Percentiles rank a stretch among this genome's conserved stretches.
These are phyloP conservation scores for Drosophila albomicans DNA, from an alignment of 1,140 invertebrate genomes.

Conservation along the genomic window DNA sequence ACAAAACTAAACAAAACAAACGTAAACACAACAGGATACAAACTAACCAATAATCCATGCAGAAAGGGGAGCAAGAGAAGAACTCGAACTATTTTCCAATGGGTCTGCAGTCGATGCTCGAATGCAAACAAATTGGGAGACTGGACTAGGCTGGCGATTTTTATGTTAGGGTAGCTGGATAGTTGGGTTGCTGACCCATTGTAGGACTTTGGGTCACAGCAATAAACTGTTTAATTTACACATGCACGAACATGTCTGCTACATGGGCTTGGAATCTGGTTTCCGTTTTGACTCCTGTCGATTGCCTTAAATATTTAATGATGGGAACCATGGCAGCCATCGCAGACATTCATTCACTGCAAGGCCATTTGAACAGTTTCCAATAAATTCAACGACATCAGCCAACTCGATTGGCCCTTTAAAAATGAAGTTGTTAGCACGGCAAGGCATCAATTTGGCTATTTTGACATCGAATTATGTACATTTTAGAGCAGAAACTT, in stretches of 20 bases:
- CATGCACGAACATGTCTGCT: slow-evolving; percentile 32
- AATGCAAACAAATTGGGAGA: slow-evolving; percentile 13
- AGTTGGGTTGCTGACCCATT: slow-evolving; percentile 43
- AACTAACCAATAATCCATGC: slow-evolving; percentile 48
- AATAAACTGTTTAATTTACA: slow-evolving; percentile 59
- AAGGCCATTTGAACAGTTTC: slow-evolving; percentile 19
- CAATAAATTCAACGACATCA: slow-evolving; percentile 23
- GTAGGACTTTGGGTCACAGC: slow-evolving; percentile 44
- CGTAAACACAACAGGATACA: slow-evolving; percentile 30
- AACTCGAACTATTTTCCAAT: slow-evolving; percentile 33
- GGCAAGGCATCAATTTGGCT: slow-evolving; percentile 43
- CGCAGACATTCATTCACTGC: slow-evolving; percentile 23
- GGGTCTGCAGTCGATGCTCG: slow-evolving; percentile 29
- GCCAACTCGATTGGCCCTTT: slow-evolving; percentile 26
- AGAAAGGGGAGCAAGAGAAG: background rate
- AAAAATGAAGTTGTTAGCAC: slow-evolving; percentile 28
- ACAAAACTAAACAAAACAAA: slow-evolving; percentile 31
- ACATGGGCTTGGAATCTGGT: background rate
- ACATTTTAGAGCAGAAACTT: slow-evolving; percentile 46
- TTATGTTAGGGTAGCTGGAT: background rate
- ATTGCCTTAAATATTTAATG: slow-evolving; percentile 53
- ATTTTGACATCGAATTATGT: slow-evolving; percentile 57
- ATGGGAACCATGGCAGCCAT: slow-evolving; percentile 44
- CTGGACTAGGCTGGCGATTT: slow-evolving; percentile 5
- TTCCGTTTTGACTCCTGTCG: slow-evolving; percentile 14